Evolutionary conservation across 2,888 invertebrate genomes (phyloP).

Genomic region (Rhopalosiphum nymphaeae): DNA sequence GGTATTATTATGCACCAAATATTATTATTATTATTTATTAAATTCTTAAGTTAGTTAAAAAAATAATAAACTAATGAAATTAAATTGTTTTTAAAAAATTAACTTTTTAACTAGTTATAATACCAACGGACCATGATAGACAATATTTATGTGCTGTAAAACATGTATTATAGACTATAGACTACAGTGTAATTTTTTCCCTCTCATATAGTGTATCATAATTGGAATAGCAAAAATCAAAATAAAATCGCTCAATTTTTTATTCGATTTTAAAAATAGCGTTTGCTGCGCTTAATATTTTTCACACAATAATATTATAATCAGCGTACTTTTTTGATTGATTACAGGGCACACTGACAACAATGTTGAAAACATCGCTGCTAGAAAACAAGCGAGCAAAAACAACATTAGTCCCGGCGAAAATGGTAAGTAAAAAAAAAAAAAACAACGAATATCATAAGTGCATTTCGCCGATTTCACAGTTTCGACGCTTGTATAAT

Average conservation of each 20-base stretch:
- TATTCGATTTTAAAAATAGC: neutral
- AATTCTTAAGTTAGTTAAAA: neutral
- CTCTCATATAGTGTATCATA: neutral
- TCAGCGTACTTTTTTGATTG: neutral
- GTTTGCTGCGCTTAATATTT: neutral
- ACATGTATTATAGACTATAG: too few relatives aligned
- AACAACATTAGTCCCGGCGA: neutral
- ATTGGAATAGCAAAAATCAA: neutral
- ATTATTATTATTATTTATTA: neutral
- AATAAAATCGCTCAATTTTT: neutral
- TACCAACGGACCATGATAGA: too few relatives aligned
- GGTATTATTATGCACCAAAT: neutral
- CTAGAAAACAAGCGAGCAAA: neutral
- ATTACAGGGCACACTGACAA: slow-evolving; percentile 22
- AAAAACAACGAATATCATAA: neutral
- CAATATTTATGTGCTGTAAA: too few relatives aligned
- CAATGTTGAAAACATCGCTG: neutral
- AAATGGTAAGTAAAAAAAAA: slow-evolving; percentile 29
- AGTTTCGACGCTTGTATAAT: neutral
- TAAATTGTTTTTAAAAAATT: neutral
- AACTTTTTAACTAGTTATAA: neutral
- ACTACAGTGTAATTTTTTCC: neutral
- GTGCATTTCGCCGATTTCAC: neutral
- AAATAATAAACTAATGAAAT: neutral
- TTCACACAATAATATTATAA: neutral